Conservation (phyloP, 2,797 vertebrate genomes). For the Rhinoraja longicauda region DNA sequence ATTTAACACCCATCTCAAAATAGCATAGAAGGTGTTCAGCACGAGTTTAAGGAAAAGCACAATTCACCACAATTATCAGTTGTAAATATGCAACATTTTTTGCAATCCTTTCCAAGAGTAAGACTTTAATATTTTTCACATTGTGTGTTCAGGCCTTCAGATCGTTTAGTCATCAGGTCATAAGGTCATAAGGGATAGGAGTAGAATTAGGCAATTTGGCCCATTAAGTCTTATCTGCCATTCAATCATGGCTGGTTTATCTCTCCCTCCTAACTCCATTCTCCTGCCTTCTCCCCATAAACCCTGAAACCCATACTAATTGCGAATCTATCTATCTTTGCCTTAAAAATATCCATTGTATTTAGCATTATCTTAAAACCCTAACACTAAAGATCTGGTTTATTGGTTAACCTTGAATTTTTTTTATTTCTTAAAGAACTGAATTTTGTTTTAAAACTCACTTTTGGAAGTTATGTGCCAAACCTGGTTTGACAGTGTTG, state of each 20-base stretch:
- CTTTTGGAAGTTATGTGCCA: neutral
- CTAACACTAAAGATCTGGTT: neutral
- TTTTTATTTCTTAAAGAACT: neutral
- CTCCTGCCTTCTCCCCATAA: no score
- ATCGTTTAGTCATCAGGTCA: neutral
- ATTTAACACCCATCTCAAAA: neutral
- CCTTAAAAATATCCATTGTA: no score
- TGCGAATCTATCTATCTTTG: no score
- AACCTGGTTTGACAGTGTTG: neutral
- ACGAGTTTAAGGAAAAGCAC: neutral
- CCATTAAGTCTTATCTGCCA: no score
- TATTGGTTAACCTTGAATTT: neutral
- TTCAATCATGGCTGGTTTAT: no score
- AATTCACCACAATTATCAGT: neutral
- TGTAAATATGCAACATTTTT: neutral
- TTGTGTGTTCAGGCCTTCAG: neutral
- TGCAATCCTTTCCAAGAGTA: neutral
- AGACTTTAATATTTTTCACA: neutral
- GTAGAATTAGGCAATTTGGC: no score
- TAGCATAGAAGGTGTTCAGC: no score
- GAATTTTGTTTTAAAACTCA: neutral
- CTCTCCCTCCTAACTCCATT: no score
- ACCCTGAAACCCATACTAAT: no score
- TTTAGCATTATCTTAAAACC: neutral
- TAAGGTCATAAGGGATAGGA: no score